These are phyloP conservation scores for Prenolepis imparis DNA, from an alignment of 2,888 invertebrate genomes.

Conservation along the genomic window DNA sequence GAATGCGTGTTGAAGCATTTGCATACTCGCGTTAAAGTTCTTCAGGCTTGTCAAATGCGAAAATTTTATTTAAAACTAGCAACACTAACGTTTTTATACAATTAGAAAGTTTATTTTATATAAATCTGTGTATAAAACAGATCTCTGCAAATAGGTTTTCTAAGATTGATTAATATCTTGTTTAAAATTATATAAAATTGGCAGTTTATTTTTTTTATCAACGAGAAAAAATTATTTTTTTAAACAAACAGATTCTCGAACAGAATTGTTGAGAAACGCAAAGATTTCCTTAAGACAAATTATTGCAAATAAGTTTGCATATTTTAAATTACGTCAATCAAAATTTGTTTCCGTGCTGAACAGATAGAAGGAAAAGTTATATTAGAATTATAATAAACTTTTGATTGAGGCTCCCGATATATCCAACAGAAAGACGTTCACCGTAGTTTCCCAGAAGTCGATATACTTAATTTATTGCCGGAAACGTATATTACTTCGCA, in stretches of 20 bases:
- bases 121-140: background rate
- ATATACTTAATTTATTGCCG: slow-evolving; percentile 33
- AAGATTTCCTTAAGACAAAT: background rate
- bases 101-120: slow-evolving; percentile 12
- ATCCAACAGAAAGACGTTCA: background rate
- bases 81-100: background rate
- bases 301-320: slow-evolving; percentile 18
- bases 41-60: slow-evolving; percentile 2
- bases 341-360: background rate
- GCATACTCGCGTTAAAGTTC: slow-evolving; percentile 36
- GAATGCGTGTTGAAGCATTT: slow-evolving; percentile 32
- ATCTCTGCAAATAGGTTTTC: background rate
- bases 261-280: background rate
- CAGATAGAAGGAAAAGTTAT: background rate
- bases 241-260: background rate
- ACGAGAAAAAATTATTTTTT: background rate
- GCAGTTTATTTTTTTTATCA: background rate
- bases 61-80: slow-evolving; percentile 19
- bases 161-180: background rate
- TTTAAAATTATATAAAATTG: slow-evolving; percentile 14
- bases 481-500: slow-evolving; percentile 31
- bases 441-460: background rate
- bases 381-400: slow-evolving; percentile 28
- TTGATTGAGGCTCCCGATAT: background rate
- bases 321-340: slow-evolving; percentile 41